Evolutionary conservation across 2,113 vertebrate species (phyloP).

Genomic region (Natator depressus): DNA sequence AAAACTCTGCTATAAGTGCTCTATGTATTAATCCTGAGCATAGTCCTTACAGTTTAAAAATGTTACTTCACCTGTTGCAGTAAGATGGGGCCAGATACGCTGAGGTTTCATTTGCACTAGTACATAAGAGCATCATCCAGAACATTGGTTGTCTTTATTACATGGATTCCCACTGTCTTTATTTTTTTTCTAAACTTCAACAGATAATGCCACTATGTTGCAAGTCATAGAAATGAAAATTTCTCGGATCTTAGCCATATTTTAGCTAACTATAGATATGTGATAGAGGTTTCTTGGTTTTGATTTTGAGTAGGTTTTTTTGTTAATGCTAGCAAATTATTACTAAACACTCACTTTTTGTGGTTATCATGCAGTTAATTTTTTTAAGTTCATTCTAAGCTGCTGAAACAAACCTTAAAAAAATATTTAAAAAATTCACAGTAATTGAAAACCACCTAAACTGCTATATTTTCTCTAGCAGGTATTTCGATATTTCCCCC

Average conservation of each 20-base stretch:
- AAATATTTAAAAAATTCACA: constrained; percentile 38
- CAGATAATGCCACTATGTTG: constrained; percentile 37
- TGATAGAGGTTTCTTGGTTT: neutral
- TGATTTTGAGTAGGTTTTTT: neutral
- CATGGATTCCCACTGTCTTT: neutral
- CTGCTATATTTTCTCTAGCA: constrained; percentile 21
- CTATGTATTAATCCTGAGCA: neutral
- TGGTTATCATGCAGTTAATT: constrained; percentile 17
- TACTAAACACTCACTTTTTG: constrained; percentile 28
- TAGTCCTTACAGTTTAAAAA: neutral
- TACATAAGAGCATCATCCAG: constrained; percentile 8
- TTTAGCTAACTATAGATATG: constrained; percentile 58
- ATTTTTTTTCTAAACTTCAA: constrained; percentile 3
- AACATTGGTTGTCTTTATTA: constrained; percentile 30
- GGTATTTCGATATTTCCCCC: constrained; percentile 42
- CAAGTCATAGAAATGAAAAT: constrained; percentile 15
- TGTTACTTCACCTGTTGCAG: neutral
- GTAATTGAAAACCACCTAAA: constrained; percentile 16
- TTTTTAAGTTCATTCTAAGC: constrained; percentile 25
- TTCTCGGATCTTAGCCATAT: constrained; percentile 51
- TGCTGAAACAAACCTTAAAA: constrained; percentile 29
- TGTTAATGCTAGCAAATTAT: neutral
- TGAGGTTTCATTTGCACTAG: constrained; percentile 30
- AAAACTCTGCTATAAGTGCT: neutral
- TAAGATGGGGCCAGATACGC: neutral